Conservation (phyloP, 2,113 vertebrate genomes). For the Mustela lutreola region DNA sequence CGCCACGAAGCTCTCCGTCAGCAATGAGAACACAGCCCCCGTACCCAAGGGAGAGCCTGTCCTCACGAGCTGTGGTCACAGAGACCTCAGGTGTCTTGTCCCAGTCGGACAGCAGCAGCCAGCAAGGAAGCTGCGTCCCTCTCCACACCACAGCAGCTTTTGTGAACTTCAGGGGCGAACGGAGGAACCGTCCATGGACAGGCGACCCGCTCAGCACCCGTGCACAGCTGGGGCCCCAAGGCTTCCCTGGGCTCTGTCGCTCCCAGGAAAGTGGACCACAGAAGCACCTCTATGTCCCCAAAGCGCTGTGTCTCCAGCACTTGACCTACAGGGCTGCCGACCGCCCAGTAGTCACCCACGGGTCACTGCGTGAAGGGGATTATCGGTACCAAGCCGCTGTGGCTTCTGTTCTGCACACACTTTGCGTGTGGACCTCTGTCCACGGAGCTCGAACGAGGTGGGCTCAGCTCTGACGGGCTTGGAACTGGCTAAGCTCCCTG, state of each 20-base stretch:
- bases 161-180: too few species aligned
- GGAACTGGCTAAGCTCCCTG: not conserved
- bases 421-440: not conserved
- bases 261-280: accelerated
- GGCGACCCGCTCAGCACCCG: not conserved
- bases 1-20: not conserved
- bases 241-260: accelerated
- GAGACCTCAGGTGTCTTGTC: too few species aligned
- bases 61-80: accelerated
- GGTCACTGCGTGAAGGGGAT: not conserved
- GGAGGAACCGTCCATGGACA: not conserved
- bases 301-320: too few species aligned
- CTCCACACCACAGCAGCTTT: not conserved
- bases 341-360: accelerated
- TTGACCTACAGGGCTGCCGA: accelerated
- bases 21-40: not conserved
- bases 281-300: not conserved
- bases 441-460: too few species aligned
- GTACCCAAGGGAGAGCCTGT: accelerated
- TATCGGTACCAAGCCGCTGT: accelerated
- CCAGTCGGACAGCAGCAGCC: not conserved
- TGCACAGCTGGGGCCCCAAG: accelerated
- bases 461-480: accelerated
- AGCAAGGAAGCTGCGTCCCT: not conserved
- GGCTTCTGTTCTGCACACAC: not conserved